phyloP scores from a whole-genome alignment of 2,113 vertebrate species.

The Fregetta grallaria region DNA sequence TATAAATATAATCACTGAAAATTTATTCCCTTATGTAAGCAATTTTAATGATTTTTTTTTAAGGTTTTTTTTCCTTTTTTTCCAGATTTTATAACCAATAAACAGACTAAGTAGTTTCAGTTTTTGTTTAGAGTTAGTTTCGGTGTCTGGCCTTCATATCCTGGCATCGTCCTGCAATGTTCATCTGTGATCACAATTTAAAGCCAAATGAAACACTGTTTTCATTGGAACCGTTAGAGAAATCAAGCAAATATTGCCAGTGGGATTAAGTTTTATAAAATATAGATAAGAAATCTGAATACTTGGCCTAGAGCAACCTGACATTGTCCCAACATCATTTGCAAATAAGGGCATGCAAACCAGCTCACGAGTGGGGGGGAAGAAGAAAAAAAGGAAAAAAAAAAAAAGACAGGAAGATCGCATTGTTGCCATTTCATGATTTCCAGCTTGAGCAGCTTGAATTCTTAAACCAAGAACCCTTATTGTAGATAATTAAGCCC shows the following conservation, averaged over 20 bases:
- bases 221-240: conserved; percentile 23
- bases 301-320: conserved; percentile 16
- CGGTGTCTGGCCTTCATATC: not conserved
- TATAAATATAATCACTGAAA: not conserved
- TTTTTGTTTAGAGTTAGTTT: conserved; percentile 16
- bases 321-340: conserved; percentile 6
- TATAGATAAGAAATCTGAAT: conserved; percentile 39
- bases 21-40: not conserved
- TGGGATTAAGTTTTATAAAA: conserved; percentile 38
- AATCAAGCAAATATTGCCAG: conserved; percentile 34
- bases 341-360: not conserved
- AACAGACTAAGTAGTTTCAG: not conserved
- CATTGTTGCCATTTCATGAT: not conserved
- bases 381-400: no score
- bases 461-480: not conserved
- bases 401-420: not conserved
- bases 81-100: not conserved
- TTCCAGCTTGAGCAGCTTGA: not conserved
- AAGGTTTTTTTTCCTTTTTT: not conserved
- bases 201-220: conserved; percentile 50
- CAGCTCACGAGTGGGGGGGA: not conserved
- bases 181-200: conserved; percentile 14
- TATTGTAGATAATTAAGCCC: not conserved
- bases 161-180: not conserved
- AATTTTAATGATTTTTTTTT: not conserved